Evolutionary conservation across 2,113 vertebrate genomes (phyloP).

Genomic region (Atlantisia rogersi): DNA sequence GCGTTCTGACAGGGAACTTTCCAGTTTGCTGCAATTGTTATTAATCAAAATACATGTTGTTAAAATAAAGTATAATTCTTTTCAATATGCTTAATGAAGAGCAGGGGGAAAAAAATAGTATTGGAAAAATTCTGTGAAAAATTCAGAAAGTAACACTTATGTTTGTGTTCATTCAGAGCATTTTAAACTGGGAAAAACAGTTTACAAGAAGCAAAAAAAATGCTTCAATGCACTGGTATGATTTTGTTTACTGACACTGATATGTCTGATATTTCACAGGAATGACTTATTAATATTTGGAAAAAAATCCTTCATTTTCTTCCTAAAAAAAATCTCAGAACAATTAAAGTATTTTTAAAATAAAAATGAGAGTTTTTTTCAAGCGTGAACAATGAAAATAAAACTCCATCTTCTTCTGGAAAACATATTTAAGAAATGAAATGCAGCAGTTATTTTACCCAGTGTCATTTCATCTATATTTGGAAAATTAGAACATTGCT

Average conservation of each 20-base stretch:
- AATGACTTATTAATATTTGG: not conserved
- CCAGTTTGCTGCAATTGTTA: not conserved
- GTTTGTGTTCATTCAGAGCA: not conserved
- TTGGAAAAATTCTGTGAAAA: not conserved
- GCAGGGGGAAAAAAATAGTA: fast-evolving
- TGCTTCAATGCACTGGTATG: not conserved
- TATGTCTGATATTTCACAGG: not conserved
- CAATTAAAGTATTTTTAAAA: not conserved
- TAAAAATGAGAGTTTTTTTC: not conserved
- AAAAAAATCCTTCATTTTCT: not conserved
- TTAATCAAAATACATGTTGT: not conserved
- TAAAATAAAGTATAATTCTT: not conserved
- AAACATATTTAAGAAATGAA: not conserved
- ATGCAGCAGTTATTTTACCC: not conserved
- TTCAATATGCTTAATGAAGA: not conserved
- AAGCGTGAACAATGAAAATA: not conserved
- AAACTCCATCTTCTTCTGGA: not conserved
- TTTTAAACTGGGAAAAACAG: not conserved
- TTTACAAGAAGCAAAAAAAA: not conserved
- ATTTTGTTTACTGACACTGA: not conserved
- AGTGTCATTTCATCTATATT: not conserved
- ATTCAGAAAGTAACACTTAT: not conserved
- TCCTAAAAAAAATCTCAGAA: not conserved
- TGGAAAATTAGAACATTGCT: not conserved
- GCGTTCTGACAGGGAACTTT: not conserved